Conservation (phyloP, 1,140 invertebrate genomes). For the Hydropsyche tenuis region DNA sequence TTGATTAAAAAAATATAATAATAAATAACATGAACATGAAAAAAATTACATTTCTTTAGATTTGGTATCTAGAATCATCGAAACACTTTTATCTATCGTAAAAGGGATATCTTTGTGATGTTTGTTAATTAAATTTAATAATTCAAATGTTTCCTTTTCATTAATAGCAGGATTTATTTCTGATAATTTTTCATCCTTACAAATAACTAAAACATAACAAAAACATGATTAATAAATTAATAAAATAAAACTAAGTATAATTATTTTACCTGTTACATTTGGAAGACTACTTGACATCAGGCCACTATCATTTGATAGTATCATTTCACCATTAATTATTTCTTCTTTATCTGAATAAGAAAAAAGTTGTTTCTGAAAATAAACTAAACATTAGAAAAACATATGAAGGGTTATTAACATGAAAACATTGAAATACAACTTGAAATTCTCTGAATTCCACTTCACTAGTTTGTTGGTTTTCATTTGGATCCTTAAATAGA, state of each 20-base stretch:
- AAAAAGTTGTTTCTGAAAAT: background rate
- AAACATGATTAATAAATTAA: background rate
- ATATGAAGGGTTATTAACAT: background rate
- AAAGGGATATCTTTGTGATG: conserved; percentile 22
- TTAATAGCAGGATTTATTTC: background rate
- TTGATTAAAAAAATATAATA: background rate
- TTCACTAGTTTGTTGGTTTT: background rate
- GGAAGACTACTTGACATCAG: background rate
- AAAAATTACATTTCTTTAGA: conserved; percentile 10
- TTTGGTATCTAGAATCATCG: background rate
- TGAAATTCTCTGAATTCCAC: background rate
- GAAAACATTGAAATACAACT: background rate
- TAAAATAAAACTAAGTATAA: background rate
- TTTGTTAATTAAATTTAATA: background rate
- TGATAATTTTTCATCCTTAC: background rate
- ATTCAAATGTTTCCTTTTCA: conserved; percentile 3
- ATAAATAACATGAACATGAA: background rate
- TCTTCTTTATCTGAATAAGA: background rate
- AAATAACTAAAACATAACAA: background rate
- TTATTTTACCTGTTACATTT: background rate
- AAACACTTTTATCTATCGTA: background rate
- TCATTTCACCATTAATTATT: background rate
- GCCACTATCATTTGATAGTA: background rate
- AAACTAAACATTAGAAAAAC: background rate
- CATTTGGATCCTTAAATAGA: background rate